A percentile compares a stretch with the other conserved stretches of the same genome.
Conservation (phyloP, 2,888 invertebrate species). For the Chaitophorus viminalis region DNA sequence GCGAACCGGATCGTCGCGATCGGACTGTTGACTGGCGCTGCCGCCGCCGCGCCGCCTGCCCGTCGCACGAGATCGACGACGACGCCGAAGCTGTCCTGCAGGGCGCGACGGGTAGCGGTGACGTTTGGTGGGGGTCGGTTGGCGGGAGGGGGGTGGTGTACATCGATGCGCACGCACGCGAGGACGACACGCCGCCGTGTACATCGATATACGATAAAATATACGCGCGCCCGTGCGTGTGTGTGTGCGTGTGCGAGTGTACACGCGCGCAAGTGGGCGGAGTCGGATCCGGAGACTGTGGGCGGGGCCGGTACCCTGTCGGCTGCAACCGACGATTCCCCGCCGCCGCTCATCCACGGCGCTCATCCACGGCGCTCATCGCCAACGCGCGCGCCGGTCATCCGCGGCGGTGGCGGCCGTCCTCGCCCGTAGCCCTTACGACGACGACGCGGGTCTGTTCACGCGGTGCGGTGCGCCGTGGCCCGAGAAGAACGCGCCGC, state of each 20-base stretch:
- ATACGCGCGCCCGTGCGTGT: neutral
- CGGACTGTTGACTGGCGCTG: conserved; percentile 58
- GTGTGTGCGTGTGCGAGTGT: neutral
- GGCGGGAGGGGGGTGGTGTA: too few relatives aligned
- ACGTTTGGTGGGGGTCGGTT: too few relatives aligned
- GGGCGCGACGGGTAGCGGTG: conserved; percentile 4
- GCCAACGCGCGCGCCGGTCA: conserved; percentile 56
- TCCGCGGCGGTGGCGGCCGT: conserved; percentile 1
- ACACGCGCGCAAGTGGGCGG: conserved; percentile 9
- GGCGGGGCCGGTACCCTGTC: conserved; percentile 59
- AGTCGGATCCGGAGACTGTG: conserved; percentile 41
- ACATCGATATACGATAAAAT: neutral
- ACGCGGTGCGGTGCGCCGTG: neutral
- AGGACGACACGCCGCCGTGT: neutral
- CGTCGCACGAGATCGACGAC: conserved; percentile 58
- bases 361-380: conserved; percentile 52
- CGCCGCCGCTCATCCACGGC: conserved; percentile 1
- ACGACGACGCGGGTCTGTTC: neutral
- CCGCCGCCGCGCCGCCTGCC: neutral
- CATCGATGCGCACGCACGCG: conserved; percentile 41
- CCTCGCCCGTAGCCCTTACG: neutral
- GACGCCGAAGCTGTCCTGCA: neutral
- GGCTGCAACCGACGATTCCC: conserved; percentile 44
- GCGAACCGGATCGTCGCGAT: conserved; percentile 61
- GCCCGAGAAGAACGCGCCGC: neutral